Conservation (phyloP, 1,140 invertebrate species). For the Musca domestica region DNA sequence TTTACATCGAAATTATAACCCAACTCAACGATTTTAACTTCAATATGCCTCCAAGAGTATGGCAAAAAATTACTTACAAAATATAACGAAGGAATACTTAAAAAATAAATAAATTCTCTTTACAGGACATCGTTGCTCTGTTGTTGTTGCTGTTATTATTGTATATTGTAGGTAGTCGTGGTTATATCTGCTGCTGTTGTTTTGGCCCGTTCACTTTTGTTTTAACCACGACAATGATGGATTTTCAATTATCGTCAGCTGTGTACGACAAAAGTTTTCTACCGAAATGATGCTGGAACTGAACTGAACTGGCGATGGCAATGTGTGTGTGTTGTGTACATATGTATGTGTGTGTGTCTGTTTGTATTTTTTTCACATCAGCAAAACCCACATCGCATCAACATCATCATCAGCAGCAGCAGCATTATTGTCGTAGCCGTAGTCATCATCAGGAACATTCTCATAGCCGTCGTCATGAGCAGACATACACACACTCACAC, state of each 20-base stretch:
- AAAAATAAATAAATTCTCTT: too few relatives aligned
- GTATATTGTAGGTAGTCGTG: too few relatives aligned
- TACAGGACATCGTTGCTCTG: too few relatives aligned
- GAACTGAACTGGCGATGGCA: background rate
- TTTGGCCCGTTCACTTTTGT: background rate
- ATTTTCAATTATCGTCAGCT: constrained; percentile 22
- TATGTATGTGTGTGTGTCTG: background rate
- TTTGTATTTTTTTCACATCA: background rate
- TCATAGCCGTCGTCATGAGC: background rate
- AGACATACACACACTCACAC: background rate
- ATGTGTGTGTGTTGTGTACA: background rate
- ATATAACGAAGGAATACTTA: too few relatives aligned
- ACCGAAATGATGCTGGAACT: background rate
- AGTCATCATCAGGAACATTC: background rate
- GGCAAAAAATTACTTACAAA: too few relatives aligned
- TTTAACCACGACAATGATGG: constrained; percentile 17
- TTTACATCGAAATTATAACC: too few relatives aligned
- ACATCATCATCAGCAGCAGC: constrained; percentile 9
- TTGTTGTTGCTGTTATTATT: too few relatives aligned
- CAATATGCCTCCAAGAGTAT: too few relatives aligned
- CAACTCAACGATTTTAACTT: too few relatives aligned
- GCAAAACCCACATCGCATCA: constrained; percentile 5
- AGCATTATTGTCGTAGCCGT: too few relatives aligned
- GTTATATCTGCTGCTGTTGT: too few relatives aligned
- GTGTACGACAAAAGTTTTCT: constrained; percentile 21